Base-by-base conservation (phyloP, 2,888 invertebrate genomes). In the Temnothorax ravouxi region DNA sequence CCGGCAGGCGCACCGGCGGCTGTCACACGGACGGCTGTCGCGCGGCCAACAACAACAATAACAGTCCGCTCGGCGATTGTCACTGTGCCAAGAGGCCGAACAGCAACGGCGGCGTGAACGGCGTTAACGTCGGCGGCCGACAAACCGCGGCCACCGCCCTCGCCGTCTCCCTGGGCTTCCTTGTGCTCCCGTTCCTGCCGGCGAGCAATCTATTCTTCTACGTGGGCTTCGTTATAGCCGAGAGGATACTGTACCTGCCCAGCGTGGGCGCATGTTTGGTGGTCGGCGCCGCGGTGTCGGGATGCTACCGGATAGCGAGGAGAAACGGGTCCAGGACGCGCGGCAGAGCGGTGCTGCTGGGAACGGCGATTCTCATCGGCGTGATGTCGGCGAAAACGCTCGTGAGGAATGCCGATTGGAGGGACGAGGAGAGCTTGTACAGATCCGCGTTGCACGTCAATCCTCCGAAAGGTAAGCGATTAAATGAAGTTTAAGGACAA, bases 141-240 rank as follows among this genome's bases (percentile, higher is more conserved):
- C 81, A 69, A 18, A 85, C 89, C 11, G 71, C 91, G 5, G 90
- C 97, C 85, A 96, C 97, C 95, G 96, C 97, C 90, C 95, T 97
- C 88, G 97, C 97, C 75, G 90, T 96, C 77, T 95, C 95, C 44
- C 89, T 96, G 85, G 95, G 96, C 67, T 97, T 99, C 93, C 96
- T 99, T 94, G 96, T 97, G 90, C 96, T 99, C 91, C 99, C 99
- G 86, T 99, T 99, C 95, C 96, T 99, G 93, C 99, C 99, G 88
- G 99, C 99, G 87, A 97, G 98, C 92, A 99, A 99, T 96, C 95
- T 99, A 92, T 97, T 99, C 95, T 99, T 99, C 96, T 99, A 99
- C 95, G 99, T 99, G 85, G 99, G 99, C 72, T 99, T 99, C 95
- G 99, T 99, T 90, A 98, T 99, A 81, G 99, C 99, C 84, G 99